Base-by-base conservation (phyloP, 2,797 vertebrate species). In the Ataeniobius toweri region DNA sequence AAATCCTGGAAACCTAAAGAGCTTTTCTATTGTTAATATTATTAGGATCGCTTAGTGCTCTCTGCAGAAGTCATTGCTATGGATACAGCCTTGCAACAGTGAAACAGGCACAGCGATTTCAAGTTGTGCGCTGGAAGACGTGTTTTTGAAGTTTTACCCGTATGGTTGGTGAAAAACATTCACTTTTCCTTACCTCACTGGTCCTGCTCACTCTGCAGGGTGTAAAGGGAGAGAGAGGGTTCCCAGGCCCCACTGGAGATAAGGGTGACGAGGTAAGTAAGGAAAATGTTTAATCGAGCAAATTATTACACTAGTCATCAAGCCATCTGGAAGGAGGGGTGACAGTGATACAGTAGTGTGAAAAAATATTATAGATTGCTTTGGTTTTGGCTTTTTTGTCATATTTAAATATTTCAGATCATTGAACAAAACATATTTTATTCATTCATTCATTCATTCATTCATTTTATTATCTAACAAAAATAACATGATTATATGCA, bases 181-280 rank as follows among this genome's bases (percentile, higher is more conserved):
- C 26, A 50, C 69, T 75, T 86, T 71, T 63, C 13, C 68, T 59
- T 80, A n/a, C 44, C 48, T 84, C 53, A 67, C 16, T 73, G 78
- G 16, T 67, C 90, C 70, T 92, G 50, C 81, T 1, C 89, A n/a
- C 91, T 82, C 77, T 79, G 71, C 89, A 99, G 98, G 98, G 98
- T 86, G 96, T 91, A 83, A 99, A 99, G 95, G 98, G 98, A 85
- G 98, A 99, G 90, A 94, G 98, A 87, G 98, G 98, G 56, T 99
- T 98, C 92, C 94, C 97, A 85, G 98, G 98, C 5, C 95, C 97
- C 56, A 73, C 76, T 1, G 98, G 98, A 88, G 97, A 98, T 80
- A 98, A 98, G 93, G 98, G 98, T 0, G 97, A 99, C 78, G 97
- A 99, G 97, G 98, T 99, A 94, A 95, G 93, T 91, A 56, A 56